Conservation (phyloP, 2,888 invertebrate genomes). For the Drosophila stalkeri region DNA sequence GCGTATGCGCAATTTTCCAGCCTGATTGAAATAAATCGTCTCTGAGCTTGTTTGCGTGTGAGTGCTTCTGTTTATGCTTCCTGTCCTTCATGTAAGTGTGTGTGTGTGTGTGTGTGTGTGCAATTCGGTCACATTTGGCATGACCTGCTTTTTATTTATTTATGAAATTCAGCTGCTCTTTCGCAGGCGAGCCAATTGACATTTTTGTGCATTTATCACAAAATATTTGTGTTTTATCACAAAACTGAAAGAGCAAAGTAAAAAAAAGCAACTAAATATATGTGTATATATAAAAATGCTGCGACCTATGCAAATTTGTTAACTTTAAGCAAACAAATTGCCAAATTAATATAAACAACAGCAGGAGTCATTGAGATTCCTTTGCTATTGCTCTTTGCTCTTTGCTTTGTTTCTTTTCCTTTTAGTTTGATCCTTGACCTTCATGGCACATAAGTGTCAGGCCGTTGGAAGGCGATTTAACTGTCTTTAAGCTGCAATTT, state of each 20-base stretch:
- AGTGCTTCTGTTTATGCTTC: conserved; percentile 14
- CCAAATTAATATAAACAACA: conserved; percentile 27
- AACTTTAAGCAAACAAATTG: conserved; percentile 26
- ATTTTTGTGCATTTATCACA: conserved; percentile 51
- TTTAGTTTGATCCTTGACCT: conserved; percentile 16
- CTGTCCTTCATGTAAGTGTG: background rate
- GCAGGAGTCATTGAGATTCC: conserved; percentile 30
- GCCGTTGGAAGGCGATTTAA: conserved; percentile 26
- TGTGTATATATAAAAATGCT: background rate
- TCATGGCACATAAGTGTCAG: conserved; percentile 31
- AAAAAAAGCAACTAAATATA: background rate
- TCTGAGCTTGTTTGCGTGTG: conserved; percentile 20
- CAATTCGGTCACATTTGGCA: conserved; percentile 51
- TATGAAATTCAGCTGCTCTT: conserved; percentile 63
- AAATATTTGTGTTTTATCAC: conserved; percentile 16
- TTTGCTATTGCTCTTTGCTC: conserved; percentile 9
- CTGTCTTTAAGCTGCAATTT: conserved; percentile 48
- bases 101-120: background rate
- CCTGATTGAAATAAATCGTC: conserved; percentile 72
- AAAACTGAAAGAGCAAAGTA: background rate
- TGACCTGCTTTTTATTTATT: conserved; percentile 65
- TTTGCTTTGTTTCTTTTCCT: conserved; percentile 15
- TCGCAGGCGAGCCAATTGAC: conserved; percentile 57
- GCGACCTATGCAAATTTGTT: conserved; percentile 4
- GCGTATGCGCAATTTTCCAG: conserved; percentile 70